Percentiles rank a stretch among this genome's conserved stretches.
These are phyloP conservation scores for Phyllostomus discolor DNA, from an alignment of 2,113 vertebrate genomes.

Conservation along the genomic window DNA sequence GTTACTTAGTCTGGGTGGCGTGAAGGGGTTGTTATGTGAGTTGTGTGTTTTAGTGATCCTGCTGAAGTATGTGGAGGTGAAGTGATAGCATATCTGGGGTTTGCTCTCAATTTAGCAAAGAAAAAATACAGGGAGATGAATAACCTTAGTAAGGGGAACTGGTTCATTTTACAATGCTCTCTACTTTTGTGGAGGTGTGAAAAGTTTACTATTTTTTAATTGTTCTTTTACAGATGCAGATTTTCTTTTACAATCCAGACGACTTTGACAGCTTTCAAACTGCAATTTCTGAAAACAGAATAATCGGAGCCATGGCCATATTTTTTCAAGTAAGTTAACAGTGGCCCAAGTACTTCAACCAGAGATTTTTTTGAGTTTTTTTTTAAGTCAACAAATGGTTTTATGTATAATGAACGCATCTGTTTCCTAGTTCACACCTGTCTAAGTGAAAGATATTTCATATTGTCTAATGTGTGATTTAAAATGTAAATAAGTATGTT, in stretches of 20 bases:
- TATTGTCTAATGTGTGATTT: slow-evolving; percentile 83
- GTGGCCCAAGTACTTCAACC: slow-evolving; percentile 68
- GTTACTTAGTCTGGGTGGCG: neutral
- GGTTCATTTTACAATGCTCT: neutral
- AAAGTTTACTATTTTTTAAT: slow-evolving; percentile 40
- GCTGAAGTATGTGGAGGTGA: neutral
- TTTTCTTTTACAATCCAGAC: slow-evolving; percentile 98
- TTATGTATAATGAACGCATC: slow-evolving; percentile 82
- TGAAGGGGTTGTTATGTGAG: neutral
- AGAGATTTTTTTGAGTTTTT: slow-evolving; percentile 64
- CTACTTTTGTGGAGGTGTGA: neutral
- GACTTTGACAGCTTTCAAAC: slow-evolving; percentile 95
- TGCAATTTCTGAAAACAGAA: slow-evolving; percentile 92
- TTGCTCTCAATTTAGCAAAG: neutral
- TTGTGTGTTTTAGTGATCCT: neutral
- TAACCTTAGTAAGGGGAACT: neutral
- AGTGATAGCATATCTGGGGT: neutral
- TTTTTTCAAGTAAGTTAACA: slow-evolving; percentile 94
- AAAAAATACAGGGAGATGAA: neutral
- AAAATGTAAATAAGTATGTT: slow-evolving; percentile 88
- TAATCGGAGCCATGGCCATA: slow-evolving; percentile 92
- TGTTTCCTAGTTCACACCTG: slow-evolving; percentile 85
- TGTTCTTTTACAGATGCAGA: slow-evolving; percentile 92
- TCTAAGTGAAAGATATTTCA: slow-evolving; percentile 84
- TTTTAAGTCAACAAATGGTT: slow-evolving; percentile 79